Percentiles rank a stretch among this genome's conserved stretches.
Evolutionary conservation across 2,888 invertebrate species (phyloP).

Genomic region (Rhingia campestris): DNA sequence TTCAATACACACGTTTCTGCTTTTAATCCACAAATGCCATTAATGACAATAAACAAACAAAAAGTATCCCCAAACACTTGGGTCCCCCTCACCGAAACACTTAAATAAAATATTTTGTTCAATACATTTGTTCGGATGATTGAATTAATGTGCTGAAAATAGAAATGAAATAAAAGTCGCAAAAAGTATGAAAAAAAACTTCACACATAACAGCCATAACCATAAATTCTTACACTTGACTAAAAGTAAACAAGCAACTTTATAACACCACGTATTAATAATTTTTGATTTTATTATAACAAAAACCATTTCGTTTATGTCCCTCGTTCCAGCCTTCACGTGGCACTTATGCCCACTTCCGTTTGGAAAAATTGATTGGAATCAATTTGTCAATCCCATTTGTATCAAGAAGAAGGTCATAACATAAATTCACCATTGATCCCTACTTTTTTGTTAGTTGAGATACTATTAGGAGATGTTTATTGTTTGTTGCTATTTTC

Average conservation of each 20-base stretch:
- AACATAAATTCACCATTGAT: conserved; percentile 1
- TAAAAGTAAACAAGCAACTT: conserved; percentile 14
- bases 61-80: too few relatives aligned
- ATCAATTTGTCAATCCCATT: conserved; percentile 35
- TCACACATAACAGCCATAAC: conserved; percentile 11
- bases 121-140: not conserved
- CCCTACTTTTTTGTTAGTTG: not conserved
- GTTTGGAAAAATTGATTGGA: conserved; percentile 4
- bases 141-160: conserved; percentile 5
- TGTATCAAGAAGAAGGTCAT: not conserved
- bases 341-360: conserved; percentile 11
- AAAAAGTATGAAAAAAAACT: conserved; percentile 2
- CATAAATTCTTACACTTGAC: conserved; percentile 15
- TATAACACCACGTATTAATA: conserved; percentile 29
- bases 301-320: conserved; percentile 21
- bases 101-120: too few relatives aligned
- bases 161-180: not conserved
- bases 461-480: not conserved
- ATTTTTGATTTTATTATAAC: conserved; percentile 40
- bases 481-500: not conserved
- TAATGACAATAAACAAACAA: too few relatives aligned
- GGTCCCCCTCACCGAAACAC: too few relatives aligned
- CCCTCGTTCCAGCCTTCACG: not conserved
- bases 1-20: too few relatives aligned
- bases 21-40: too few relatives aligned